Base-by-base conservation (phyloP, 2,113 vertebrate species). In the Oncorhynchus kisutch region DNA sequence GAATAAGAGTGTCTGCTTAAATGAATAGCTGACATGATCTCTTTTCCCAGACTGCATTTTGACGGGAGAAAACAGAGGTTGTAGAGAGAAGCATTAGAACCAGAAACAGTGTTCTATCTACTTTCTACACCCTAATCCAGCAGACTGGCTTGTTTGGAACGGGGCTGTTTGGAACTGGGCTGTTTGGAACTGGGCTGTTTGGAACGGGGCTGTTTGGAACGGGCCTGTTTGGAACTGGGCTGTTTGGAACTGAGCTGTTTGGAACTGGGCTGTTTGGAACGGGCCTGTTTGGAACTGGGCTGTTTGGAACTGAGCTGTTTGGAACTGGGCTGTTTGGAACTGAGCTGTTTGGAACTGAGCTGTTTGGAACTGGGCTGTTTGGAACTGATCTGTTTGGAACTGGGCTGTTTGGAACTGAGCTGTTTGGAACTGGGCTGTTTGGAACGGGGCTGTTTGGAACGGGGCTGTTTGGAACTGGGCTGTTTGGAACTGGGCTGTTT, bases 51-150 rank as follows among this genome's bases (percentile, higher is more conserved):
- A 74, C 20, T 29, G 72, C 79, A 39, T 25, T 20, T 4, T 54
- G 1, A 16, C 39, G 67, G 77, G 57, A 27, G 54, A 72, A 84
- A 78, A 82, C 27, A 72, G 39, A 80, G 45, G 76, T 71, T 60
- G 74, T 71, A 34, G 65, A 67, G 81, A 51, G 71, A 67, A 70
- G 65, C 79, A 75, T 72, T 82, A 78, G 8, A 45, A 45, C 34
- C 24, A 74, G 39, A 65, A 45, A 0, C 22, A 72, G 76, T 27
- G 20, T 45, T 74, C 59, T 80, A 82, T 82, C 68, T 69, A 74
- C 51, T 78, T 75, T 80, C 84, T 79, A 81, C 73, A 82, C 81
- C 81, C 70, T 81, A 84, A 84, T 89, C 78, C 49, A 67, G 14
- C 16, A 54, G 51, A 81, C 29, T 25, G 6, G 6, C 0, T 7